These are phyloP conservation scores for Channa maculata DNA, from an alignment of 2,113 vertebrate genomes.

Conservation along the genomic window DNA sequence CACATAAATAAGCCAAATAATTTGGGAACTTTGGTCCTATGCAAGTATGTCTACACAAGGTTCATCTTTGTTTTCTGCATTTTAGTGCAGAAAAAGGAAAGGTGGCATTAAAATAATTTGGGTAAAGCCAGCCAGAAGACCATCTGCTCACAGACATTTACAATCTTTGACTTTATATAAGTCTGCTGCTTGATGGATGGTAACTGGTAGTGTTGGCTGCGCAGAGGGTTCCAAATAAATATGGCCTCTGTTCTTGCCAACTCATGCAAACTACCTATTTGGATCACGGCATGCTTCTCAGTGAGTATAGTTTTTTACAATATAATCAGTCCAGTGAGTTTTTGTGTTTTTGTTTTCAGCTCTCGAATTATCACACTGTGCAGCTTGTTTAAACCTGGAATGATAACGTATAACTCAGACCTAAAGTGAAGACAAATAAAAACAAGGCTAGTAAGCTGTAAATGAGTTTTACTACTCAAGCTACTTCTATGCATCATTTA, in stretches of 20 bases:
- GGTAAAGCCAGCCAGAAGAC: not conserved
- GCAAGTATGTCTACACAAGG: constrained; percentile 41
- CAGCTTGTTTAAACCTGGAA: too few relatives aligned
- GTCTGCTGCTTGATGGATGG: constrained; percentile 52
- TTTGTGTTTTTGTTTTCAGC: constrained; percentile 50
- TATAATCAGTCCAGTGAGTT: constrained; percentile 47
- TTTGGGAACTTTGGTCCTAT: constrained; percentile 4
- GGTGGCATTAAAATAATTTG: constrained; percentile 44
- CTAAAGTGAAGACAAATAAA: not conserved
- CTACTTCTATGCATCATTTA: not conserved
- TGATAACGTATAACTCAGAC: too few relatives aligned
- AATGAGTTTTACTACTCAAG: not conserved
- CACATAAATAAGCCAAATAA: constrained; percentile 27
- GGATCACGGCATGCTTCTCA: constrained; percentile 56
- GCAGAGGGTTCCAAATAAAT: constrained; percentile 54
- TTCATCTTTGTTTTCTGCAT: constrained; percentile 46
- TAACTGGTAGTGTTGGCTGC: constrained; percentile 44
- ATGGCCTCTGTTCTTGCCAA: constrained; percentile 61
- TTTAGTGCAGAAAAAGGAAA: constrained; percentile 39
- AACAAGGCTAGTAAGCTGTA: not conserved
- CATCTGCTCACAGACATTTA: constrained; percentile 39
- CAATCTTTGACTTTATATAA: constrained; percentile 50
- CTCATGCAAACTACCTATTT: constrained; percentile 59
- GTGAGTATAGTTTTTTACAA: constrained; percentile 54
- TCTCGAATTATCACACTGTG: constrained; percentile 27